Conservation (phyloP, 2,888 invertebrate genomes). For the Galerucella calmariensis region DNA sequence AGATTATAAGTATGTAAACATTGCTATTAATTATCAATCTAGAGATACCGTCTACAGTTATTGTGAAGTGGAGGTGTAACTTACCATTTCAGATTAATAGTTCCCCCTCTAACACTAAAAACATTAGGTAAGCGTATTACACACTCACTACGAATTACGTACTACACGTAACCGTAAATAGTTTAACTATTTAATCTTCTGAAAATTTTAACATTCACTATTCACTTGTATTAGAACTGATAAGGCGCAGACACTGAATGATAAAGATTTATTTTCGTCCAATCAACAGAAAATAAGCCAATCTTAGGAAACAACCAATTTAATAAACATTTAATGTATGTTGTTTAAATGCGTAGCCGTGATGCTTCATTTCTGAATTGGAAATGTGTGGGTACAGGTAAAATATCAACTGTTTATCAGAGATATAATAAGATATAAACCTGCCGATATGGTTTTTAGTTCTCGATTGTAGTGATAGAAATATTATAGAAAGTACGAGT, state of each 20-base stretch:
- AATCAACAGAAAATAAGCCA: constrained; percentile 34
- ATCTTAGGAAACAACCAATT: constrained; percentile 18
- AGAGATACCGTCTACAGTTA: neutral
- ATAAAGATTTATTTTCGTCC: constrained; percentile 42
- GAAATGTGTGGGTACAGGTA: constrained; percentile 1
- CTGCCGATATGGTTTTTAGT: constrained; percentile 4
- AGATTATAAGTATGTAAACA: neutral
- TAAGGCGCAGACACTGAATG: constrained; percentile 41
- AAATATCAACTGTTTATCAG: constrained; percentile 36
- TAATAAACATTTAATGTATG: neutral
- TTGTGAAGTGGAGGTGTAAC: constrained; percentile 7
- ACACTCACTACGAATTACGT: constrained; percentile 11
- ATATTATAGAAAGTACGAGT: constrained; percentile 26
- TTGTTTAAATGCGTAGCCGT: neutral
- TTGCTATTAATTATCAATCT: neutral
- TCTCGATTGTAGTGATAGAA: constrained; percentile 11
- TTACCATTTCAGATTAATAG: constrained; percentile 30
- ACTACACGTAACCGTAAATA: constrained; percentile 14
- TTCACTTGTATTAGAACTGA: constrained; percentile 39
- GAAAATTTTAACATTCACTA: constrained; percentile 31
- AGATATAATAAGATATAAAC: constrained; percentile 23
- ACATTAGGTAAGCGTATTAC: constrained; percentile 16
- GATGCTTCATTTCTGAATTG: constrained; percentile 8
- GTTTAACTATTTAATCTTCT: constrained; percentile 24
- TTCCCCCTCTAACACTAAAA: constrained; percentile 20